phyloP scores from a whole-genome alignment of 2,888 invertebrate species.

The Dicyrtoma fusca region DNA sequence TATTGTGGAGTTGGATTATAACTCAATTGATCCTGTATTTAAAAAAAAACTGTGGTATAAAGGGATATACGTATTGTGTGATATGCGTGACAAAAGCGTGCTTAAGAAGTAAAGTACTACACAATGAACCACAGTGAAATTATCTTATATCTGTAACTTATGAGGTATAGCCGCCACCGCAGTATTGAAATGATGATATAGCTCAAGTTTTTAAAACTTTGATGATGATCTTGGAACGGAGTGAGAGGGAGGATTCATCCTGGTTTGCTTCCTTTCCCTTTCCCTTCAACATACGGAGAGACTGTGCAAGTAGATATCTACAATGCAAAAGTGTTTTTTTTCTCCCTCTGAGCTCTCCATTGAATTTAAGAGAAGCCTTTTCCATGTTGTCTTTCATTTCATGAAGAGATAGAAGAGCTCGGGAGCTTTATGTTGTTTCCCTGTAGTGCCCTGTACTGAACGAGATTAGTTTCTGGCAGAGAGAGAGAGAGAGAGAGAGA shows the following conservation, averaged over 20 bases:
- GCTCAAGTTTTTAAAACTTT: not conserved
- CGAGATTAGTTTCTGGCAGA: not conserved
- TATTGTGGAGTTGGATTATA: too few species aligned
- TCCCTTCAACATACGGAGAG: not conserved
- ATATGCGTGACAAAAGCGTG: too few species aligned
- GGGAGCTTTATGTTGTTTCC: too few species aligned
- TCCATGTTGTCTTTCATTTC: slow-evolving; percentile 24
- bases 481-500: too few species aligned
- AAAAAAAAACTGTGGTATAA: too few species aligned
- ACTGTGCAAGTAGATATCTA: not conserved
- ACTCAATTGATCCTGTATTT: too few species aligned
- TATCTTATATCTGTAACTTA: too few species aligned
- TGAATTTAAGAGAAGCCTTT: slow-evolving; percentile 31
- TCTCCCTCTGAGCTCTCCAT: slow-evolving; percentile 12
- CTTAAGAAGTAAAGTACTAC: too few species aligned
- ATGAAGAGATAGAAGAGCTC: not conserved
- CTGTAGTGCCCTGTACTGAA: not conserved
- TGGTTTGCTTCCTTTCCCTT: slow-evolving; percentile 13
- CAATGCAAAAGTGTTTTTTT: slow-evolving; percentile 14
- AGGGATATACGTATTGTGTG: too few species aligned
- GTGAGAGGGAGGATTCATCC: slow-evolving; percentile 15
- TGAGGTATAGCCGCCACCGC: too few species aligned
- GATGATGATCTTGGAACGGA: not conserved
- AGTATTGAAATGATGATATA: not conserved
- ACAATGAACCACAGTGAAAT: too few species aligned